These are phyloP conservation scores for Pipistrellus nathusii DNA, from an alignment of 2,797 vertebrate genomes.

Conservation along the genomic window DNA sequence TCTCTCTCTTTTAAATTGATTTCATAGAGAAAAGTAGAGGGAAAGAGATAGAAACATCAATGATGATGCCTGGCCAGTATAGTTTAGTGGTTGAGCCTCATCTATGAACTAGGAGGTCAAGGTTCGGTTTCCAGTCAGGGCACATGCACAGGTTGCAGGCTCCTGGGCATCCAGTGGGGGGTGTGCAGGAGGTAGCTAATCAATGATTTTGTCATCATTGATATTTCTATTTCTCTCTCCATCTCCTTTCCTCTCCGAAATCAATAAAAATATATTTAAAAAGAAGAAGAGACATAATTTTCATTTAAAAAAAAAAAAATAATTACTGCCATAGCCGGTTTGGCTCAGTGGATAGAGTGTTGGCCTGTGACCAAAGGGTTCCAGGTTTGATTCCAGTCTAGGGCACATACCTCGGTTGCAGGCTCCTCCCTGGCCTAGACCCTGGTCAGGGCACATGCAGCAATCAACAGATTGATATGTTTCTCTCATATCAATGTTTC, in stretches of 20 bases:
- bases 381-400: neutral
- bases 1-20: neutral
- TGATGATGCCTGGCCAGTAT: neutral
- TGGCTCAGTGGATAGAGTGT: neutral
- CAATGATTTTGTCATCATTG: too few species aligned
- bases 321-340: neutral
- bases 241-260: too few species aligned
- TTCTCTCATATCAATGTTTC: neutral
- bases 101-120: too few species aligned
- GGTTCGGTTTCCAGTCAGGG: too few species aligned
- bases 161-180: too few species aligned
- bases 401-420: neutral
- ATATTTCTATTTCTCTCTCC: too few species aligned
- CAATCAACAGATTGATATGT: neutral
- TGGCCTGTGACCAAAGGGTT: neutral
- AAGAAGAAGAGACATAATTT: neutral
- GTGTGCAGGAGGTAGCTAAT: too few species aligned
- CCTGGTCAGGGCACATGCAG: neutral
- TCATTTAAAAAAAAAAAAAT: neutral
- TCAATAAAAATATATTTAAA: too few species aligned
- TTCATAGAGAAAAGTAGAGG: neutral
- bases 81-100: too few species aligned
- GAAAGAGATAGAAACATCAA: neutral
- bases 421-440: neutral
- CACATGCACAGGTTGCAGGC: too few species aligned